These are phyloP conservation scores for Labia minor DNA, from an alignment of 2,888 invertebrate genomes.

Conservation along the genomic window DNA sequence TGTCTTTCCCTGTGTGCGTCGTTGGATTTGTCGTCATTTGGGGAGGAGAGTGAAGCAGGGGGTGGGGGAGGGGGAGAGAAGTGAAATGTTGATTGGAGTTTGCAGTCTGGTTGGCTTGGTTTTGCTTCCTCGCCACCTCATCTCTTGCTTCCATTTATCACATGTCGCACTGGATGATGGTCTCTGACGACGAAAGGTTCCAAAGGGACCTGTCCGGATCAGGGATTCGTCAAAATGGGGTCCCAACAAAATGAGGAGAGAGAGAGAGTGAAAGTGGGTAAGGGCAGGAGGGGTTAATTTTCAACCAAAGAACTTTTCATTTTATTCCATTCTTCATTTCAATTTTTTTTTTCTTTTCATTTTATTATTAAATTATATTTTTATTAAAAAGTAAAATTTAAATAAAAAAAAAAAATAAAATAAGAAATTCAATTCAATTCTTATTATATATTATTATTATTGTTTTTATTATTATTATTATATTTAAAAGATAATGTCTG, in stretches of 20 bases:
- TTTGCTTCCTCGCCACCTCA: neutral
- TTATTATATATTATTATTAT: too few species aligned
- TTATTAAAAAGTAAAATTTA: too few species aligned
- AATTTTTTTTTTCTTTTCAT: too few species aligned
- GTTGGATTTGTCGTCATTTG: too few species aligned
- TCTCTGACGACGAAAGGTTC: neutral
- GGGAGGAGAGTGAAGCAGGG: too few species aligned
- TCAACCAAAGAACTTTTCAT: neutral
- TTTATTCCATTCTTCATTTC: too few species aligned
- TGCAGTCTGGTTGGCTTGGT: slow-evolving; percentile 1
- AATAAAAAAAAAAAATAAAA: too few species aligned
- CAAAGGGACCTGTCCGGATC: neutral
- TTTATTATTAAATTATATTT: too few species aligned
- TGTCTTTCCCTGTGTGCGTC: too few species aligned
- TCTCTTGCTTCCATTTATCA: neutral
- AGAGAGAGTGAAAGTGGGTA: neutral
- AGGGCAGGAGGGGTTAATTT: neutral
- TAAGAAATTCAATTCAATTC: too few species aligned
- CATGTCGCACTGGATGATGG: slow-evolving; percentile 1
- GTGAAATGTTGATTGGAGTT: neutral
- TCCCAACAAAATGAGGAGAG: neutral
- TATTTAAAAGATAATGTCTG: too few species aligned
- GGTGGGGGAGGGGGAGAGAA: neutral
- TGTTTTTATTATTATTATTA: too few species aligned
- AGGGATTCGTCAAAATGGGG: neutral